Evolutionary conservation across 2,797 vertebrate species (phyloP).

Genomic region (Cuniculus paca): DNA sequence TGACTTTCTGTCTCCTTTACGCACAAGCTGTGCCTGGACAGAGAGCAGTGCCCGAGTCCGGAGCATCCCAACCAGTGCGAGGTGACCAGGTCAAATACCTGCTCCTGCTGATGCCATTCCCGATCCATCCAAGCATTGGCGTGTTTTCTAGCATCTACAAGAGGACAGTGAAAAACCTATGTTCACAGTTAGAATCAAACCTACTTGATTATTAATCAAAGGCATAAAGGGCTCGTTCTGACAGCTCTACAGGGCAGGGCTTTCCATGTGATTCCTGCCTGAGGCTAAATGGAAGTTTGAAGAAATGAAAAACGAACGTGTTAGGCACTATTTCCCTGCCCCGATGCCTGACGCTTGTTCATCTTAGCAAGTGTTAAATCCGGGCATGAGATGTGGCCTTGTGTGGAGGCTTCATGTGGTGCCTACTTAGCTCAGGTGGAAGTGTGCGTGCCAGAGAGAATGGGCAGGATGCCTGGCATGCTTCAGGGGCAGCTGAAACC

Average conservation of each 20-base stretch:
- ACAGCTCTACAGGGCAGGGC: not conserved
- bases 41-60: accelerated
- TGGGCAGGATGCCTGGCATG: accelerated
- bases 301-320: not conserved
- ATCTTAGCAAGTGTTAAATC: not conserved
- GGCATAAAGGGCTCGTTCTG: not conserved
- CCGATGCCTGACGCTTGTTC: too few relatives aligned
- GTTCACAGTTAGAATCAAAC: not conserved
- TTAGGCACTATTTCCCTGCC: not conserved
- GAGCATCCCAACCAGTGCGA: not conserved
- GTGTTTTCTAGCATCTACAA: not conserved
- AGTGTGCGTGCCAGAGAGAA: too few relatives aligned
- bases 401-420: too few relatives aligned
- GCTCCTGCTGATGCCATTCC: not conserved
- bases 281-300: not conserved
- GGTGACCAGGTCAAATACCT: not conserved
- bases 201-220: not conserved
- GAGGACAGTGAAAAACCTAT: not conserved
- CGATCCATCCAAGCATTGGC: not conserved
- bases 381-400: accelerated
- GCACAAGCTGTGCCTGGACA: not conserved
- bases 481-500: not conserved
- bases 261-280: not conserved
- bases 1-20: not conserved
- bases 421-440: not conserved